These are phyloP conservation scores for Deilephila porcellus DNA, from an alignment of 2,888 invertebrate species.

Conservation along the genomic window DNA sequence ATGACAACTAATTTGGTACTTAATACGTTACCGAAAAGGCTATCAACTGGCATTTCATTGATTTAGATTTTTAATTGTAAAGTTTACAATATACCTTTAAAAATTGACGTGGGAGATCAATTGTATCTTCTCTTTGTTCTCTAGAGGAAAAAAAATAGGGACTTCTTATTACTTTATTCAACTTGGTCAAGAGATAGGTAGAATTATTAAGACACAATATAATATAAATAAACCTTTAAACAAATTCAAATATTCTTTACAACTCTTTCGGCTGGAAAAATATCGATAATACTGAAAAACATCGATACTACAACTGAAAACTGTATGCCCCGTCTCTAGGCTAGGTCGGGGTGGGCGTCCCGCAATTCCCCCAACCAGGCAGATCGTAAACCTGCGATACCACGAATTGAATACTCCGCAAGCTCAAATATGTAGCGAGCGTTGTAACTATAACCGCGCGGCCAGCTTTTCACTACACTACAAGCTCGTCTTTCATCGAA, in stretches of 20 bases:
- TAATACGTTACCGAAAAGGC: no score
- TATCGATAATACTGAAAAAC: background rate
- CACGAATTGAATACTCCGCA: conserved; percentile 78
- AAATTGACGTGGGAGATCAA: no score
- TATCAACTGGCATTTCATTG: no score
- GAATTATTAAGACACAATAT: no score
- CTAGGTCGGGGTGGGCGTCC: conserved; percentile 68
- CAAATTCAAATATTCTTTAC: no score
- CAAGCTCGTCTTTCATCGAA: conserved; percentile 5
- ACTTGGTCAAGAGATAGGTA: no score
- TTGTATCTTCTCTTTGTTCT: no score
- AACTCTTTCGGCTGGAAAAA: background rate
- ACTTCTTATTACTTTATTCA: no score
- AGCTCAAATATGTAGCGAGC: conserved; percentile 71
- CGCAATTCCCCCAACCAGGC: conserved; percentile 81
- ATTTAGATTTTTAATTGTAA: no score
- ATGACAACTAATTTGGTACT: background rate
- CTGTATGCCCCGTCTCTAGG: conserved; percentile 13
- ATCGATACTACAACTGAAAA: conserved; percentile 9
- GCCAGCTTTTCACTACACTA: conserved; percentile 41
- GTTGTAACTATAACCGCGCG: conserved; percentile 59
- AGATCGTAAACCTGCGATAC: conserved; percentile 82
- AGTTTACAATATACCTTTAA: no score
- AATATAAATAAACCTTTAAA: background rate
- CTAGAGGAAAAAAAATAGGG: no score